A percentile compares a stretch with the other conserved stretches of the same genome.
phyloP scores from a whole-genome alignment of 2,888 invertebrate species.

The Litoditis marina region DNA sequence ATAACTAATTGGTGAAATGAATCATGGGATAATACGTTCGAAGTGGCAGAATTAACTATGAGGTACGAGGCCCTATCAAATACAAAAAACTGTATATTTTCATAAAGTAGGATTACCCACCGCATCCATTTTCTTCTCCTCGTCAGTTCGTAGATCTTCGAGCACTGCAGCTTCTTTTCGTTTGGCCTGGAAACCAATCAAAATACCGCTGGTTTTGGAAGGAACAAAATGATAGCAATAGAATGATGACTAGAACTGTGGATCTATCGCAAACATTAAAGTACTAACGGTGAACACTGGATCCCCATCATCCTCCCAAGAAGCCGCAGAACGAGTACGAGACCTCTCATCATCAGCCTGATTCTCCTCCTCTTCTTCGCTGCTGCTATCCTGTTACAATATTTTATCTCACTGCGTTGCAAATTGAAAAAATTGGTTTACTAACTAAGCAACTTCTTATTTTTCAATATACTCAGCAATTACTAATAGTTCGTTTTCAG shows the following conservation, averaged over 20 bases:
- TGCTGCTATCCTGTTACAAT: conserved; percentile 42
- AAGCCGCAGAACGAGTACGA: not conserved
- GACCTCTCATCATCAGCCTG: not conserved
- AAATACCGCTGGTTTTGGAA: too few relatives aligned
- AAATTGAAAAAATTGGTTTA: conserved; percentile 7
- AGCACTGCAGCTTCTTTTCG: not conserved
- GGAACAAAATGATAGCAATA: too few relatives aligned
- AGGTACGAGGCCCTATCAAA: too few relatives aligned
- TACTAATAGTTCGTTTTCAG: too few relatives aligned
- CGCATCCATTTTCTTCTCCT: not conserved
- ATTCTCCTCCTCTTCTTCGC: conserved; percentile 40
- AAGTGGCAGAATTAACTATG: too few relatives aligned
- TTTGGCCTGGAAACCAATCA: too few relatives aligned
- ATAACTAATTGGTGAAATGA: not conserved
- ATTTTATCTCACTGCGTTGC: not conserved
- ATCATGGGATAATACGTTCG: not conserved
- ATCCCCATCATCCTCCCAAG: not conserved
- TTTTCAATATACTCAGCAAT: too few relatives aligned
- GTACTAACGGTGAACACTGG: not conserved
- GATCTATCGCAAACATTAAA: not conserved
- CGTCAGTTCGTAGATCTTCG: not conserved
- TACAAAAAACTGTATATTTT: too few relatives aligned
- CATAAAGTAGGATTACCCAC: not conserved
- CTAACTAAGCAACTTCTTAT: too few relatives aligned
- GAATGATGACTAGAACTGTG: conserved; percentile 9